These are phyloP conservation scores for Lepidonotus clava DNA, from an alignment of 2,888 invertebrate species.

Conservation along the genomic window DNA sequence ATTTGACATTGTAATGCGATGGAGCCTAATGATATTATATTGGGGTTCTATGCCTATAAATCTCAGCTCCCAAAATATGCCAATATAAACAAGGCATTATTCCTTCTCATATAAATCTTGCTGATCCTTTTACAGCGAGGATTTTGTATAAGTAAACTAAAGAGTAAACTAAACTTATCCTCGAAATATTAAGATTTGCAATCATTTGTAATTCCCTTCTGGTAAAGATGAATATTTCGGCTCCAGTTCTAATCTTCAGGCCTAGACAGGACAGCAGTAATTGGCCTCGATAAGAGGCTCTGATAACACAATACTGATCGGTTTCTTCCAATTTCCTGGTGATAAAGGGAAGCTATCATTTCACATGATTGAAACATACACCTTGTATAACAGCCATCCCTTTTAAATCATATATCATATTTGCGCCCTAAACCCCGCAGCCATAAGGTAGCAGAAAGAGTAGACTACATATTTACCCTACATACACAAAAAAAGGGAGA, in stretches of 20 bases:
- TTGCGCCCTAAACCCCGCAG: not conserved
- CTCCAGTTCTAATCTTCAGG: not conserved
- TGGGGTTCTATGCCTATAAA: too few species aligned
- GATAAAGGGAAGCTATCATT: not conserved
- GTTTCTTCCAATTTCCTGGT: not conserved
- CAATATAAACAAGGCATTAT: too few species aligned
- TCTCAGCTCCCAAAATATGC: too few species aligned
- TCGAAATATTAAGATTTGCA: too few species aligned
- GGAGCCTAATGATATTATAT: too few species aligned
- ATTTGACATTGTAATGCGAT: too few species aligned
- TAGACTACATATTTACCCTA: too few species aligned
- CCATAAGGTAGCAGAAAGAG: too few species aligned
- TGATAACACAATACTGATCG: not conserved
- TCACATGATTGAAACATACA: slow-evolving; percentile 7
- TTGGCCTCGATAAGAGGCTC: not conserved
- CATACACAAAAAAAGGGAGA: not conserved
- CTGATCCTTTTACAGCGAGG: too few species aligned
- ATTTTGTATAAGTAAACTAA: too few species aligned
- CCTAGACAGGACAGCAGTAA: not conserved
- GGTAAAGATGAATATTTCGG: not conserved
- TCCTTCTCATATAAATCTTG: too few species aligned
- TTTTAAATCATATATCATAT: not conserved
- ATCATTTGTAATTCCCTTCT: not conserved
- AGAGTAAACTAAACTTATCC: too few species aligned
- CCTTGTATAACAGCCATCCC: not conserved